phyloP scores from a whole-genome alignment of 2,888 invertebrate species.

The Nomada flava region DNA sequence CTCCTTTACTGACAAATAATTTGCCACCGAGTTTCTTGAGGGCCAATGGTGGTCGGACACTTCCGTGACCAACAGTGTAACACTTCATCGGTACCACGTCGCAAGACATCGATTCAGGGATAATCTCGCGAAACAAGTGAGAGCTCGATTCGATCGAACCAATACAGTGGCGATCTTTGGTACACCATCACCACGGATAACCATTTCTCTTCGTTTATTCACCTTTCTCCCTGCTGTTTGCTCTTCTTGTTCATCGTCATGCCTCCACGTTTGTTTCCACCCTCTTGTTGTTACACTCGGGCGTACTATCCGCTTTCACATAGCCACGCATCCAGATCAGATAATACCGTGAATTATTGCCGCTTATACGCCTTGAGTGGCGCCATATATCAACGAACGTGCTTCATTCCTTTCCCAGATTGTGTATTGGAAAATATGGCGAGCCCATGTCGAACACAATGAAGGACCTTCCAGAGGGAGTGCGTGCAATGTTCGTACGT shows the following conservation, averaged over 20 bases:
- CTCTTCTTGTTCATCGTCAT: constrained; percentile 4
- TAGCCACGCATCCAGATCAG: constrained; percentile 69
- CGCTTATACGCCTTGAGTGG: constrained; percentile 75
- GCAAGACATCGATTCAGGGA: constrained; percentile 16
- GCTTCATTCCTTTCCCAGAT: constrained; percentile 72
- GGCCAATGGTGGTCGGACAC: no score
- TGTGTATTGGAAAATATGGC: constrained; percentile 75
- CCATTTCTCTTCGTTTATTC: constrained; percentile 40
- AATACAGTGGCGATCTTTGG: constrained; percentile 46
- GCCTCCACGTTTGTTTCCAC: constrained; percentile 6
- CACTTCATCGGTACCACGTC: not conserved
- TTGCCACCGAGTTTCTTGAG: not conserved
- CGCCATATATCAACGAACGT: constrained; percentile 70
- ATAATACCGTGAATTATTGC: constrained; percentile 76
- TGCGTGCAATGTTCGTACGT: constrained; percentile 48
- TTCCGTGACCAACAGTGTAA: no score
- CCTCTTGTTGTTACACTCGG: constrained; percentile 45
- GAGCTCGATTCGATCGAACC: constrained; percentile 26
- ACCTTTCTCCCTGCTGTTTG: not conserved
- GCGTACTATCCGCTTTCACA: constrained; percentile 56
- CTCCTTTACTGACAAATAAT: no score
- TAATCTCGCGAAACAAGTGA: constrained; percentile 36
- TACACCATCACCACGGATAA: constrained; percentile 46
- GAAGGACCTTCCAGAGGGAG: constrained; percentile 56
- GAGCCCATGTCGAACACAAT: constrained; percentile 72